These are phyloP conservation scores for Tipula confusa DNA, from an alignment of 2,888 invertebrate species.

Conservation along the genomic window DNA sequence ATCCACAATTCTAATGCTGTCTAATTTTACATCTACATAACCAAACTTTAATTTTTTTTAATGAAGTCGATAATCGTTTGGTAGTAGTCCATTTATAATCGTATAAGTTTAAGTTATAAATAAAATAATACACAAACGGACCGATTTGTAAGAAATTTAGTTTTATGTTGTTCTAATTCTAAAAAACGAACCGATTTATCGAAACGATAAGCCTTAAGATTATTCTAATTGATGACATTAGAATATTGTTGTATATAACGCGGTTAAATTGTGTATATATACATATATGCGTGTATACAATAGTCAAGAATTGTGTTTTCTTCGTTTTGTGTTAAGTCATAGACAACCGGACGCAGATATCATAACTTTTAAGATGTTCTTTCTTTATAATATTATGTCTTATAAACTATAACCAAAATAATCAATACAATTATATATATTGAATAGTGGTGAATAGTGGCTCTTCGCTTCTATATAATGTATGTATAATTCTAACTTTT, in stretches of 20 bases:
- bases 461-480: too few relatives aligned
- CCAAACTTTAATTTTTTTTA: neutral
- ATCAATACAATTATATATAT: too few relatives aligned
- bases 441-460: too few relatives aligned
- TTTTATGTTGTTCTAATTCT: too few relatives aligned
- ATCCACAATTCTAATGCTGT: too few relatives aligned
- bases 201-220: neutral
- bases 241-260: neutral
- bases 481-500: neutral
- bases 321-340: conserved; percentile 27
- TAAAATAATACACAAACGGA: neutral
- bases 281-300: neutral
- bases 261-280: neutral
- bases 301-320: neutral
- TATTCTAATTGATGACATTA: conserved; percentile 25
- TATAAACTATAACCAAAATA: too few relatives aligned
- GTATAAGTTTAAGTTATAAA: neutral
- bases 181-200: conserved; percentile 1
- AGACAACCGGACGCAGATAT: conserved; percentile 27
- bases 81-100: neutral
- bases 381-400: neutral
- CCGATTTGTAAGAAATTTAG: neutral
- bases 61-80: neutral
- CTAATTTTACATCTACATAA: neutral
- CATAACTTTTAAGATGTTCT: neutral